Conservation (phyloP, 35 echinoderm and acorn worm species). For the Patiria miniata region DNA sequence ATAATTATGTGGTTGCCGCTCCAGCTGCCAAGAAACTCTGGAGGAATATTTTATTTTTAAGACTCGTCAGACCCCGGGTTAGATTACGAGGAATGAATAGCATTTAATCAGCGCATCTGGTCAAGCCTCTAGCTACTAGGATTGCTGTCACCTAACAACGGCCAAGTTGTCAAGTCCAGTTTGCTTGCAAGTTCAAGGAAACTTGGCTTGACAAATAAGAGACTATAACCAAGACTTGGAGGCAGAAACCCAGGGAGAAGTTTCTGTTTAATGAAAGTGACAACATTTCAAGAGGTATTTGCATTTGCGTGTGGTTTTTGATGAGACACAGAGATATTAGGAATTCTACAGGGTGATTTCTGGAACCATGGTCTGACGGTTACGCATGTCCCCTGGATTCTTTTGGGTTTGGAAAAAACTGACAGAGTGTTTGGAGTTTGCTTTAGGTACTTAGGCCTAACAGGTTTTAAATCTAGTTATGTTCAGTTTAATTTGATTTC, state of each 20-base stretch:
- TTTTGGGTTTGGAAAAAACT: too few species aligned
- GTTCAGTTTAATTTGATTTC: too few species aligned
- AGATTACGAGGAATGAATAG: background rate
- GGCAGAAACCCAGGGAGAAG: background rate
- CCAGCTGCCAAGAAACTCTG: background rate
- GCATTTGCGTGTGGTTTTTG: background rate
- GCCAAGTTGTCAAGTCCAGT: background rate
- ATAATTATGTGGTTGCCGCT: background rate
- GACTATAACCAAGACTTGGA: background rate
- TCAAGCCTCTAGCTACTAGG: background rate
- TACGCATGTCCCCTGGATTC: too few species aligned
- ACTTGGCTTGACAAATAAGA: background rate
- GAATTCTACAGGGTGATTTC: background rate
- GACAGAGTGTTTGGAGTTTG: too few species aligned
- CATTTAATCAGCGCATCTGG: background rate
- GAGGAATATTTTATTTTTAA: background rate
- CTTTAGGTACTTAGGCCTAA: too few species aligned
- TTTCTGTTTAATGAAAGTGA: slow-evolving; percentile 21
- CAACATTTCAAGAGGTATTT: slow-evolving; percentile 9
- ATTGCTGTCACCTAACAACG: background rate
- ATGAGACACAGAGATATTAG: background rate
- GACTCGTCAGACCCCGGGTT: background rate
- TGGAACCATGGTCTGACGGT: too few species aligned
- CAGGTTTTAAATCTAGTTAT: too few species aligned
- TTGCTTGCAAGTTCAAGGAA: background rate